Base-by-base conservation (phyloP, 2,888 invertebrate species). In the Caenorhabditis wallacei region DNA sequence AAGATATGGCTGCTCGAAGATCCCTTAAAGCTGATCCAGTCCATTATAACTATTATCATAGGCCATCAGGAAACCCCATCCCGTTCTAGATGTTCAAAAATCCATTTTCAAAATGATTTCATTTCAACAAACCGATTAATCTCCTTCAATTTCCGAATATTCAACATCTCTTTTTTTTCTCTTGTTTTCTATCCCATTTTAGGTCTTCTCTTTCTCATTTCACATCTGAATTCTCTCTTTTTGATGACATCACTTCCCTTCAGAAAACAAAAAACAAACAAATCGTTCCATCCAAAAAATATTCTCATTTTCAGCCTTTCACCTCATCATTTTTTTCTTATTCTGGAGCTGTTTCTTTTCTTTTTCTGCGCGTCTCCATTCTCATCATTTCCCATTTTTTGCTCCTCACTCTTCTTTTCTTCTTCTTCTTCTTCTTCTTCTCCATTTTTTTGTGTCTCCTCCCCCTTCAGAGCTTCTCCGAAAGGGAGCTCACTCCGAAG, bases 291-390 rank as follows among this genome's bases (percentile, higher is more conserved):
- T 57, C 35, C 37, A 22, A n/a, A 48, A 64, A 51, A 51, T 51
- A 43, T 66, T 18, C 51, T 48, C 46, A 48, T 48, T 48, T 48
- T 48, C 18, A 48, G 46, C 46, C 18, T 18, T 22, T 53, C 61
- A 53, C 61, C 59, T 61, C 53, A 61, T 57, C 53, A 70, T 64
- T 51, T 20, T 66, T 66, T 66, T 20, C n/a, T n/a, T n/a, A 3
- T 53, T 66, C 66, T 53, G 66, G 35, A 66, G 66, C 53, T 22
- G 66, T 66, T 51, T 40, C 66, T 16, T 35, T 22, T 43, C 51
- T 40, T 51, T 53, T 66, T n/a, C n/a, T n/a, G n/a, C n/a, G 66
- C 66, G 66, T 66, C 66, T 66, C 66, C 24, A 22, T 46, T 53
- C 66, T 24, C 22, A 22, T 66, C 37, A 22, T 61, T 20, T 48